Evolutionary conservation across 2,888 invertebrate genomes (phyloP).

Genomic region (Acronicta aceris): DNA sequence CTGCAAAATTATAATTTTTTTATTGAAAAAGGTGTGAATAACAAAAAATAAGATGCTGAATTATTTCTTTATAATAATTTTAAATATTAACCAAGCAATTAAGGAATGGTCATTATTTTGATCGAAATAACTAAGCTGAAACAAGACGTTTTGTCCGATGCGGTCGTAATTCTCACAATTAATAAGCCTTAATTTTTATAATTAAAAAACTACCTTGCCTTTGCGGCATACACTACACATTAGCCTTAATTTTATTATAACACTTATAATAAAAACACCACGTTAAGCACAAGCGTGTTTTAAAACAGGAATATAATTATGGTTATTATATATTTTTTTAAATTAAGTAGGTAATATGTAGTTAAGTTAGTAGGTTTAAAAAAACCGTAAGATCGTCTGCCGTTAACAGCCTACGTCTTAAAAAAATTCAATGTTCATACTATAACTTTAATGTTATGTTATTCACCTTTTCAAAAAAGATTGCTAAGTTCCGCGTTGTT

Average conservation of each 20-base stretch:
- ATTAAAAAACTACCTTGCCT: conserved; percentile 47
- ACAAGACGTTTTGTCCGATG: conserved; percentile 41
- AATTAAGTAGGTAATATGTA: conserved; percentile 36
- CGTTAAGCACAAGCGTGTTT: conserved; percentile 38
- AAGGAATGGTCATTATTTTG: conserved; percentile 24
- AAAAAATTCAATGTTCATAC: conserved; percentile 1
- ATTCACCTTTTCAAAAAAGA: neutral
- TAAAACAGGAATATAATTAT: conserved; percentile 37
- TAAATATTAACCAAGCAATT: conserved; percentile 11
- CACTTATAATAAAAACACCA: conserved; percentile 44
- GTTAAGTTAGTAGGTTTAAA: conserved; percentile 22
- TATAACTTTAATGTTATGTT: no score
- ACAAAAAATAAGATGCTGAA: no score
- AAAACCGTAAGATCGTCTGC: conserved; percentile 28
- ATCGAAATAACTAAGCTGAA: conserved; percentile 28
- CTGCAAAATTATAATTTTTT: no score
- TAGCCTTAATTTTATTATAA: conserved; percentile 52
- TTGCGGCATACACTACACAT: conserved; percentile 32
- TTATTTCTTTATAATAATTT: no score
- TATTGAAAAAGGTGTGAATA: no score
- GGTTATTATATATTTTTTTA: conserved; percentile 42
- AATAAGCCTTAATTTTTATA: conserved; percentile 44
- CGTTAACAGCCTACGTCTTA: conserved; percentile 13
- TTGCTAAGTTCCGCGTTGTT: neutral
- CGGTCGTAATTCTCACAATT: conserved; percentile 44